Evolutionary conservation across 2,797 vertebrate genomes (phyloP), one percentile per base, ranked within the genome.

Genomic region (Protonibea diacanthus): DNA sequence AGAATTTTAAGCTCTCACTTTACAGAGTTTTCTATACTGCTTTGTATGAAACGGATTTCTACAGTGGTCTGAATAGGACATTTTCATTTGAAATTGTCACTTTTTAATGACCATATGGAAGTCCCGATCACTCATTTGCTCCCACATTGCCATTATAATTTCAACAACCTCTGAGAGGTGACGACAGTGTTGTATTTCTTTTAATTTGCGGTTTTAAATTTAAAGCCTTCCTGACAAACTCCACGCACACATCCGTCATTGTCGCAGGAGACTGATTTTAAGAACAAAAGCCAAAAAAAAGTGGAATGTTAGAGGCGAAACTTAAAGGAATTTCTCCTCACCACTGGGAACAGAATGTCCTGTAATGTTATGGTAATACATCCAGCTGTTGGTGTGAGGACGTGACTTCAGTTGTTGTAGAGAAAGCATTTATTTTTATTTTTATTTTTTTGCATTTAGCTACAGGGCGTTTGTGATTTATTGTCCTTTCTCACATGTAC

Each of bases 301-400:
- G 65, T 52, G 65, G n/a, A 57, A 81, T 42, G 47, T 69, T 68
- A 14, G 25, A 59, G 66, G 60, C 17, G 38, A 49, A 85, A 63
- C 21, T 63, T 55, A 20, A 56, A 74, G 45, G 44, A 85, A 79
- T 86, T 71, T 76, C 55, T 86, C 48, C 53, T 42, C 55, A 45
- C 77, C 51, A 62, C 23, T 4, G 23, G 12, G 75, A 80, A 85
- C 90, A 85, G 60, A 88, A 82, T 85, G 85, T 89, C 81, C 78
- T 82, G 78, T 72, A 80, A 78, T 84, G 64, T 55, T 75, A 53
- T 53, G 71, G 65, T 72, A 64, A 52, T 67, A 3, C 25, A 62
- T 83, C 81, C 84, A 86, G 83, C 84, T 85, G 84, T 78, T 80
- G 56, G 57, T 74, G 74, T 44, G 60, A 84, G 62, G 60, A 69